A percentile compares a stretch with the other conserved stretches of the same genome.
Conservation (phyloP, 2,113 vertebrate genomes). For the Notarius quadriscutis region DNA sequence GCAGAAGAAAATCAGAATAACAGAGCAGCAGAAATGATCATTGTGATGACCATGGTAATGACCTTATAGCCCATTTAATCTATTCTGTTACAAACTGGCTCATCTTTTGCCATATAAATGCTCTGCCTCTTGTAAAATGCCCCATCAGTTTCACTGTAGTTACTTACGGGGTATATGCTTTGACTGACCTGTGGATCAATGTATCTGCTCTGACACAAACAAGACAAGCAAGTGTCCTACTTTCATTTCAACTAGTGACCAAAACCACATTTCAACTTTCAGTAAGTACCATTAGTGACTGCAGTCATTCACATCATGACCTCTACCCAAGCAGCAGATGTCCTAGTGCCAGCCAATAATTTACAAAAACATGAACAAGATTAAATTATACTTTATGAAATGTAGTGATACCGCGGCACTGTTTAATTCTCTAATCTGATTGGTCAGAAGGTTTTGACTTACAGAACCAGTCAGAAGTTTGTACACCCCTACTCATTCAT, state of each 20-base stretch:
- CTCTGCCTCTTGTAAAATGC: background rate
- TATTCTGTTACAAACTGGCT: conserved; percentile 15
- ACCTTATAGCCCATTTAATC: background rate
- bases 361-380: background rate
- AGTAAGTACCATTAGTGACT: background rate
- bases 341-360: background rate
- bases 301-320: background rate
- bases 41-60: conserved; percentile 10
- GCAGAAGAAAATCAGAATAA: conserved; percentile 15
- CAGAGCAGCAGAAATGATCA: background rate
- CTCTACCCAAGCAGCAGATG: background rate
- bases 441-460: too few relatives aligned
- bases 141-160: background rate
- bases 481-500: too few relatives aligned
- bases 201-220: background rate
- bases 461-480: too few relatives aligned
- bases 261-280: background rate
- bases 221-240: background rate
- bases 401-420: background rate
- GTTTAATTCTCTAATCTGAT: too few relatives aligned
- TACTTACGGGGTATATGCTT: background rate
- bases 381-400: background rate
- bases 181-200: background rate
- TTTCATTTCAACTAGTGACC: background rate
- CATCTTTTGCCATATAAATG: conserved; percentile 24